Evolutionary conservation across 2,888 invertebrate species (phyloP).

Genomic region (Camptogramma bilineatum): DNA sequence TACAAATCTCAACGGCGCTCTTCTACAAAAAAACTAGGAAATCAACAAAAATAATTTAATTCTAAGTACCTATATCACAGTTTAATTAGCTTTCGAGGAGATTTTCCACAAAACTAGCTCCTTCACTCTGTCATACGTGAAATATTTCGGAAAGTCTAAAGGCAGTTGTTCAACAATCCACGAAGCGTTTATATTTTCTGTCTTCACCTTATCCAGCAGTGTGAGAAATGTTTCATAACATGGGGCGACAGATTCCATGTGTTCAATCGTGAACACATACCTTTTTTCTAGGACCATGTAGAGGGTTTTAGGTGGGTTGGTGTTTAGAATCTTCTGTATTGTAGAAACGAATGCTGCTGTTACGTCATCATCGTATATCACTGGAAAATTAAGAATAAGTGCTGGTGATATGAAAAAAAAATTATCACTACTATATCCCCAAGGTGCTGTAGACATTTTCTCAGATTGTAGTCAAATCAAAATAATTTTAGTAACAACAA

Average conservation of each 20-base stretch:
- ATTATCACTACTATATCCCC: no score
- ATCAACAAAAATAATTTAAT: conserved; percentile 44
- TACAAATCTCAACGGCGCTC: no score
- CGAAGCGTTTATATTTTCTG: conserved; percentile 69
- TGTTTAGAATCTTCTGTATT: conserved; percentile 87
- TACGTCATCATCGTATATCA: conserved; percentile 93
- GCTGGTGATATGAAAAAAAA: no score
- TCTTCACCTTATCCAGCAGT: conserved; percentile 81
- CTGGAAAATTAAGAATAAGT: conserved; percentile 77
- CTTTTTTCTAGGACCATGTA: conserved; percentile 94
- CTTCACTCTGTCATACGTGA: conserved; percentile 91
- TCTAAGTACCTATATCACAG: conserved; percentile 65
- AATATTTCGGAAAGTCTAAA: conserved; percentile 92
- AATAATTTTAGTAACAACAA: no score
- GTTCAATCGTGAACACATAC: conserved; percentile 93
- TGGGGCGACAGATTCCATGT: conserved; percentile 93
- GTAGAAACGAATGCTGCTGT: conserved; percentile 92
- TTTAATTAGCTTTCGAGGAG: conserved; percentile 62
- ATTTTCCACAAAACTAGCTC: conserved; percentile 92
- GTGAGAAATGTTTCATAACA: conserved; percentile 94
- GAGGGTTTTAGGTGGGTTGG: conserved; percentile 85
- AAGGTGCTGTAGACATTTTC: no score
- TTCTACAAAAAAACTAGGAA: conserved; percentile 19
- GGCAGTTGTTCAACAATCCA: conserved; percentile 87
- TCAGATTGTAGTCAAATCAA: no score